Percentiles rank a stretch among this genome's conserved stretches.
phyloP scores from a whole-genome alignment of 1,140 invertebrate species.

The Leptinotarsa undecemlineata region DNA sequence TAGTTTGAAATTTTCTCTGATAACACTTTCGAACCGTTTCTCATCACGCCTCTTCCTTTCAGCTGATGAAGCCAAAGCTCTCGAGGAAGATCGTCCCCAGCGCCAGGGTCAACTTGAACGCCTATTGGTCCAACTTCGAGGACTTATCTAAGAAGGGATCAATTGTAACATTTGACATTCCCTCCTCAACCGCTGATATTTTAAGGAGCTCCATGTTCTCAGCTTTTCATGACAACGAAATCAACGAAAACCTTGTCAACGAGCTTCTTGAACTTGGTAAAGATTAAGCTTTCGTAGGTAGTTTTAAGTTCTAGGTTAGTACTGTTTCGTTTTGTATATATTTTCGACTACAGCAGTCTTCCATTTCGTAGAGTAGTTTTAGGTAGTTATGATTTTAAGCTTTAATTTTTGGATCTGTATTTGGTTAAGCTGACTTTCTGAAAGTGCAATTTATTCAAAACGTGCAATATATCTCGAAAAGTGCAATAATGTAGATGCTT shows the following conservation, averaged over 20 bases:
- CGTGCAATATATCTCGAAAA: neutral
- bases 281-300: slow-evolving; percentile 33
- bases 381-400: slow-evolving; percentile 26
- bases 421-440: slow-evolving; percentile 38
- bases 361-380: slow-evolving; percentile 19
- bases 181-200: slow-evolving; percentile 29
- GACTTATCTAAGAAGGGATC: slow-evolving; percentile 57
- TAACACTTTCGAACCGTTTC: neutral
- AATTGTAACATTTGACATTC: slow-evolving; percentile 55
- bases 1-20: too few species aligned
- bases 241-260: slow-evolving; percentile 61
- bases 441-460: slow-evolving; percentile 30
- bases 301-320: slow-evolving; percentile 29
- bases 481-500: slow-evolving; percentile 13
- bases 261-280: slow-evolving; percentile 57
- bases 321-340: slow-evolving; percentile 28
- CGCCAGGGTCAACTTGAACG: slow-evolving; percentile 62
- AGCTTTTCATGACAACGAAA: slow-evolving; percentile 56
- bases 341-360: slow-evolving; percentile 20
- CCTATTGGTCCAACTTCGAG: slow-evolving; percentile 63
- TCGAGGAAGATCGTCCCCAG: slow-evolving; percentile 58
- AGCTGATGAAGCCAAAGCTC: slow-evolving; percentile 59
- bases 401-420: slow-evolving; percentile 16
- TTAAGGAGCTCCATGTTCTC: slow-evolving; percentile 49
- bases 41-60: slow-evolving; percentile 31